Conservation (phyloP, 2,888 invertebrate genomes). For the Zelleria hepariella region DNA sequence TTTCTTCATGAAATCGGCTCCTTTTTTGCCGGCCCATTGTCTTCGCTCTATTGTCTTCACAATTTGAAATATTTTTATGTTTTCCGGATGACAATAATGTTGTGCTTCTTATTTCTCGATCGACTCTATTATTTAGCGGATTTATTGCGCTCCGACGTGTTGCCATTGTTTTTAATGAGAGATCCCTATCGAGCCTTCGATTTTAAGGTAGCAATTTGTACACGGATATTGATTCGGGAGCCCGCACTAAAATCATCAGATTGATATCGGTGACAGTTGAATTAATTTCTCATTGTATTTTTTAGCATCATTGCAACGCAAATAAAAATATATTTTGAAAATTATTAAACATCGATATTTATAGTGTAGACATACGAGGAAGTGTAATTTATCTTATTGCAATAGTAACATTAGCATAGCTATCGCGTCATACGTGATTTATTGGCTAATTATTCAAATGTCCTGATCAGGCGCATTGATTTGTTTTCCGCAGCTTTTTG, state of each 20-base stretch:
- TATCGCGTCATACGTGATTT: constrained; percentile 31
- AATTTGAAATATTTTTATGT: constrained; percentile 69
- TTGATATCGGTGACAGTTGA: constrained; percentile 31
- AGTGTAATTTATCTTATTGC: background rate
- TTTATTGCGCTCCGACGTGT: constrained; percentile 42
- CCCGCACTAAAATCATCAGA: constrained; percentile 21
- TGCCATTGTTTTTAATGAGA: constrained; percentile 28
- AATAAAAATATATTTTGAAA: background rate
- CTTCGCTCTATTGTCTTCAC: constrained; percentile 63
- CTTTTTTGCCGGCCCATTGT: constrained; percentile 66
- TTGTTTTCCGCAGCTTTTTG: constrained; percentile 34
- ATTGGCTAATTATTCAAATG: constrained; percentile 54
- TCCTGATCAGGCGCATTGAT: constrained; percentile 28
- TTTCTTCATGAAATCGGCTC: constrained; percentile 38
- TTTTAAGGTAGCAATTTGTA: constrained; percentile 44
- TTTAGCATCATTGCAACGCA: background rate
- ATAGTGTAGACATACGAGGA: background rate
- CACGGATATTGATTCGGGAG: constrained; percentile 34
- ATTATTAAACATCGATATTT: background rate
- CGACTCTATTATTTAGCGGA: constrained; percentile 64
- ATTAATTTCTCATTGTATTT: background rate
- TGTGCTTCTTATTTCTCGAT: constrained; percentile 63
- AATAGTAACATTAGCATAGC: background rate
- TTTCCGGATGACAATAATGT: constrained; percentile 66
- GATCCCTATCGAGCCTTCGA: constrained; percentile 27